Conservation (phyloP, 2,113 vertebrate species). For the Piprites chloris region DNA sequence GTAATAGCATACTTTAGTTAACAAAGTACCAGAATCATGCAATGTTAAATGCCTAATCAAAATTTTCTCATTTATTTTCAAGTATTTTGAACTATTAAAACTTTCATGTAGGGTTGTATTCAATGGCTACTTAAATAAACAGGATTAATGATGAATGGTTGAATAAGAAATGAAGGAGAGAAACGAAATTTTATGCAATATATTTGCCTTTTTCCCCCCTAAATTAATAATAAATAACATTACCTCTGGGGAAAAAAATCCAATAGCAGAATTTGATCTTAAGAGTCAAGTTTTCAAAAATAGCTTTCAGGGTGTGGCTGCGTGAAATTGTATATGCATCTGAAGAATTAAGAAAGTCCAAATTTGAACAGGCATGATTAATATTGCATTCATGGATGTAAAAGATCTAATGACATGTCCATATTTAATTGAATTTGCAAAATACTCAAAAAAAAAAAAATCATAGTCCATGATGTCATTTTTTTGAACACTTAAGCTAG, state of each 20-base stretch:
- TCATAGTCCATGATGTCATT: not conserved
- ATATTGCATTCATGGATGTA: not conserved
- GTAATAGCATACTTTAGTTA: not conserved
- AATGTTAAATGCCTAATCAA: not conserved
- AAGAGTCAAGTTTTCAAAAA: not conserved
- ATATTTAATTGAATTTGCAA: not conserved
- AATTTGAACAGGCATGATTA: not conserved
- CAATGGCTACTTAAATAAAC: not conserved
- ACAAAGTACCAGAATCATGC: not conserved
- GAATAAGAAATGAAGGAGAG: not conserved
- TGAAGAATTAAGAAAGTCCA: not conserved
- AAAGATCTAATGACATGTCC: not conserved
- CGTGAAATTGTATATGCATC: not conserved
- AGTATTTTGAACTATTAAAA: not conserved
- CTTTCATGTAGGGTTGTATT: not conserved
- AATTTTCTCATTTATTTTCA: not conserved
- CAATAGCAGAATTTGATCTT: not conserved
- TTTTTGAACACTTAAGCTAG: not conserved
- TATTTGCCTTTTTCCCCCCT: not conserved
- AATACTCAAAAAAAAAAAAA: not conserved
- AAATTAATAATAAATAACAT: not conserved
- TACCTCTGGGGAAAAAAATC: not conserved
- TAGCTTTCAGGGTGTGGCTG: rapidly evolving
- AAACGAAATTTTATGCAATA: not conserved
- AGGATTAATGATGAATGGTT: not conserved